phyloP scores from a whole-genome alignment of 1,140 invertebrate genomes.

The Drosophila chauvacae region DNA sequence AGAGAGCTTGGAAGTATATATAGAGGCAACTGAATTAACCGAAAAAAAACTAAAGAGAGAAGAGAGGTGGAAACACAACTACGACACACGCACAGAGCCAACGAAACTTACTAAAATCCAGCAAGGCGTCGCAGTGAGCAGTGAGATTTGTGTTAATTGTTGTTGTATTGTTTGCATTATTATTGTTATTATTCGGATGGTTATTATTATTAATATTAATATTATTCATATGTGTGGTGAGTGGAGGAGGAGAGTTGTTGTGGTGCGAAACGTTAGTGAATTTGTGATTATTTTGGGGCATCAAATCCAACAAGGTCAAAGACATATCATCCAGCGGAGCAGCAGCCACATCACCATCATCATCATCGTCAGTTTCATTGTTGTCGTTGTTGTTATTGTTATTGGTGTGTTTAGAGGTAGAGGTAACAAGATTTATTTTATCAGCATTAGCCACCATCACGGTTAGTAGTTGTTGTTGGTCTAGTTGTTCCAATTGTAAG shows the following conservation, averaged over 20 bases:
- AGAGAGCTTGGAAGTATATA: background rate
- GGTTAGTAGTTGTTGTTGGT: constrained; percentile 86
- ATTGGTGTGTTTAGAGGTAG: constrained; percentile 69
- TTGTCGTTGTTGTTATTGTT: constrained; percentile 36
- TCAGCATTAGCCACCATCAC: constrained; percentile 84
- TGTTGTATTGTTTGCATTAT: constrained; percentile 41
- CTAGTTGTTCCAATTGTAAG: constrained; percentile 87
- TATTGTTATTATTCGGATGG: constrained; percentile 46
- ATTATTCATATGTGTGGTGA: constrained; percentile 55
- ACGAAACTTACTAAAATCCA: constrained; percentile 83
- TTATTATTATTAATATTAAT: constrained; percentile 47
- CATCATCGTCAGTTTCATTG: constrained; percentile 5
- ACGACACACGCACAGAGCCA: constrained; percentile 73
- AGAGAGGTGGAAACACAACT: constrained; percentile 47
- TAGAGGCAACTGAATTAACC: constrained; percentile 22
- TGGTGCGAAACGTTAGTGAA: constrained; percentile 60
- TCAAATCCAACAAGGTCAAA: constrained; percentile 47
- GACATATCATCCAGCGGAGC: constrained; percentile 53
- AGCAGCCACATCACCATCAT: constrained; percentile 30
- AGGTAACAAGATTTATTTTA: constrained; percentile 85
- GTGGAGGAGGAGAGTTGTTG: constrained; percentile 33
- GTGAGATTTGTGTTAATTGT: constrained; percentile 70
- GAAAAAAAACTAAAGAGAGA: constrained; percentile 12
- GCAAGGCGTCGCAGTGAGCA: constrained; percentile 73
- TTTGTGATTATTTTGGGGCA: constrained; percentile 49